phyloP scores from a whole-genome alignment of 2,113 vertebrate genomes.

The Charadrius vociferus region DNA sequence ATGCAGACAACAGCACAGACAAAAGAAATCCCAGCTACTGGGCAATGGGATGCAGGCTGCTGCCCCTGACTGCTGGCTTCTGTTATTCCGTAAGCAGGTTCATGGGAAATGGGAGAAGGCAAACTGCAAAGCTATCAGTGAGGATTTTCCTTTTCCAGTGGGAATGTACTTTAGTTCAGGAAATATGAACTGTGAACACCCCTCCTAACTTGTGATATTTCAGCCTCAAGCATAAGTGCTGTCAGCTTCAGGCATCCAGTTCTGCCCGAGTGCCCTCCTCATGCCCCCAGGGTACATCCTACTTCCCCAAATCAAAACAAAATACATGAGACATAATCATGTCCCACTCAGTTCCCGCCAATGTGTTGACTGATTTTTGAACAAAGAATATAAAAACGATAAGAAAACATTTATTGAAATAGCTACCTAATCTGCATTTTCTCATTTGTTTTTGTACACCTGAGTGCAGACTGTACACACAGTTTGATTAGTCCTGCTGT shows the following conservation, averaged over 20 bases:
- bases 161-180: neutral
- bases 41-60: neutral
- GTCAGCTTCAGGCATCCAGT: neutral
- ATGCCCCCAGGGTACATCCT: neutral
- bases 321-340: neutral
- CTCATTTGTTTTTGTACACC: neutral
- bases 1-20: neutral
- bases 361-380: neutral
- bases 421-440: neutral
- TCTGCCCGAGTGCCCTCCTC: neutral
- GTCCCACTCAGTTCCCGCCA: neutral
- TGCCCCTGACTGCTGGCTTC: neutral
- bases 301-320: neutral
- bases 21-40: neutral
- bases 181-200: neutral
- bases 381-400: neutral
- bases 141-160: neutral
- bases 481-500: neutral
- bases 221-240: neutral
- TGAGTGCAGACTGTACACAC: neutral
- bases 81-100: neutral
- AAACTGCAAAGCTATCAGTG: neutral
- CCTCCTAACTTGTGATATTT: neutral
- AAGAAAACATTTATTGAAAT: neutral
- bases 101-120: neutral